Percentiles rank a stretch among this genome's conserved stretches.
Conservation (phyloP, 2,113 vertebrate species). For the Echinops telfairi region DNA sequence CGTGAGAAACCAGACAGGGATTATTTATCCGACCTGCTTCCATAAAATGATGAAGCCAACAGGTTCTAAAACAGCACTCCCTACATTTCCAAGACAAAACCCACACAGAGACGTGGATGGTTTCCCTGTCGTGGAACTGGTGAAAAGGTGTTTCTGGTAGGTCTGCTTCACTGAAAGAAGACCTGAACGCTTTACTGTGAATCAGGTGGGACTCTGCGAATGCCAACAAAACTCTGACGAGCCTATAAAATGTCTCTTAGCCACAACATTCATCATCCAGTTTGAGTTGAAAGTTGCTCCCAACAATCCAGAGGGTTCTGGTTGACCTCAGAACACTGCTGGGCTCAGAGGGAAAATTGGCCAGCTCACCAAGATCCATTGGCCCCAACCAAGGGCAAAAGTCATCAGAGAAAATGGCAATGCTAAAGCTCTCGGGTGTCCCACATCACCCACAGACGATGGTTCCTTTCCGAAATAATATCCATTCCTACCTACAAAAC, state of each 20-base stretch:
- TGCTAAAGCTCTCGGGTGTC: not conserved
- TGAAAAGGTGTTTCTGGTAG: not conserved
- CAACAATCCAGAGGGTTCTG: conserved; percentile 14
- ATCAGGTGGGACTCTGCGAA: not conserved
- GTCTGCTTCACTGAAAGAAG: not conserved
- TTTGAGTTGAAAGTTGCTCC: not conserved
- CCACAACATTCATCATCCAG: not conserved
- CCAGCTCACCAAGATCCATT: not conserved
- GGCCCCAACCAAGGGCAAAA: not conserved
- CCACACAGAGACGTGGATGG: not conserved
- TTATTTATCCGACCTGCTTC: conserved; percentile 13
- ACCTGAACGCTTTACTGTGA: not conserved
- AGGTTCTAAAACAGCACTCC: conserved; percentile 23
- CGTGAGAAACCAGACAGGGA: not conserved
- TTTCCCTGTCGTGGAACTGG: not conserved
- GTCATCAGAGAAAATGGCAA: not conserved
- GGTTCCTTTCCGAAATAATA: not conserved
- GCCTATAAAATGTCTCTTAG: not conserved
- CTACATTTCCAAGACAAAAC: conserved; percentile 36
- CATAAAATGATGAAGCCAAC: not conserved
- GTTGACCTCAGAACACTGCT: not conserved
- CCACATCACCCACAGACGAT: not conserved
- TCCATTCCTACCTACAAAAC: not conserved
- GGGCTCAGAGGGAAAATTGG: not conserved
- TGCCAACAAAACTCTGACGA: not conserved